A percentile compares a stretch with the other conserved stretches of the same genome.
Conservation (phyloP, 2,113 vertebrate species). For the Thymallus thymallus region DNA sequence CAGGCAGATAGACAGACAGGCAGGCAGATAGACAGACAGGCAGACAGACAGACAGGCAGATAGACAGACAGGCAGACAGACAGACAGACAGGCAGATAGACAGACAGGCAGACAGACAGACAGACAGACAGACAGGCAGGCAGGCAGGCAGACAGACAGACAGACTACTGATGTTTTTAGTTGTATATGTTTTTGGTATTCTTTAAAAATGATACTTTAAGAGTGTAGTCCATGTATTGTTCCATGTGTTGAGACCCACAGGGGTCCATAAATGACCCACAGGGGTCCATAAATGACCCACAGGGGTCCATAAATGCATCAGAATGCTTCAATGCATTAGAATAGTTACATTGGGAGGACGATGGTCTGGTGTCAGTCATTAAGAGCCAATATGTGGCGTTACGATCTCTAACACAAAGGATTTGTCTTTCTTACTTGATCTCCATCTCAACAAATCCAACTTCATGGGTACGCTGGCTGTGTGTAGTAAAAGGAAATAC, state of each 20-base stretch:
- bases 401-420: conserved; percentile 4
- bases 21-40: no score
- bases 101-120: no score
- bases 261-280: no score
- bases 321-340: conserved; percentile 4
- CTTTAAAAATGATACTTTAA: background rate
- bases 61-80: no score
- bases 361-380: background rate
- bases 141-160: no score
- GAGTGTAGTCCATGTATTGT: background rate
- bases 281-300: no score
- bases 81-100: no score
- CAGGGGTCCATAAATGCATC: background rate
- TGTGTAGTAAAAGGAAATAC: conserved; percentile 28
- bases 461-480: conserved; percentile 8
- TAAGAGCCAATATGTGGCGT: background rate
- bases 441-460: conserved; percentile 26
- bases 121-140: no score
- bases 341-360: background rate
- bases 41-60: no score
- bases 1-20: no score
- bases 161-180: background rate
- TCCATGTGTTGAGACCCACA: no score
- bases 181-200: background rate
- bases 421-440: conserved; percentile 32